Evolutionary conservation across 2,888 invertebrate genomes (phyloP).

Genomic region (Eudemis profundana): DNA sequence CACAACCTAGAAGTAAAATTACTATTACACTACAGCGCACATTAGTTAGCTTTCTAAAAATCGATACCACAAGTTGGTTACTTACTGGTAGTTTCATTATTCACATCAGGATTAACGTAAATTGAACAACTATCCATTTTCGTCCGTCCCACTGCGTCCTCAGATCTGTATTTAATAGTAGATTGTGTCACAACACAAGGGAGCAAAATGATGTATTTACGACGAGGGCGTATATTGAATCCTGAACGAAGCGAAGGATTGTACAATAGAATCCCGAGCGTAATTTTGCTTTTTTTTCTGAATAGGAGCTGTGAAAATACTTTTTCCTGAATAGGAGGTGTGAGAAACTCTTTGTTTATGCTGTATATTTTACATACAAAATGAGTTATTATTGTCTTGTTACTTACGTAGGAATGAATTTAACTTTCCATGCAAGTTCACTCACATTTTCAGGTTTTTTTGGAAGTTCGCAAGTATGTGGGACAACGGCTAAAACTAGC

Average conservation of each 20-base stretch:
- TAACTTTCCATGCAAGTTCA: constrained; percentile 64
- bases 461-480: constrained; percentile 74
- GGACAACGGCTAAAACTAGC: constrained; percentile 71
- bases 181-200: not conserved
- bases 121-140: constrained; percentile 61
- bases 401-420: constrained; percentile 65
- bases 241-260: too few relatives aligned
- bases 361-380: too few relatives aligned
- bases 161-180: constrained; percentile 48
- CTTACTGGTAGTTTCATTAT: constrained; percentile 55
- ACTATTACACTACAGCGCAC: not conserved
- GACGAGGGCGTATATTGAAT: too few relatives aligned
- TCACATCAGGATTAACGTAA: constrained; percentile 51
- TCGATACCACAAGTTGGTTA: not conserved
- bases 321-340: too few relatives aligned
- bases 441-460: constrained; percentile 62
- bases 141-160: constrained; percentile 48
- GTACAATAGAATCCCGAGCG: too few relatives aligned
- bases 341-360: too few relatives aligned
- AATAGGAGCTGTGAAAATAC: too few relatives aligned
- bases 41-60: too few relatives aligned
- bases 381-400: too few relatives aligned
- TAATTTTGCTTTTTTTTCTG: too few relatives aligned
- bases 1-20: constrained; percentile 58
- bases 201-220: too few relatives aligned